These are phyloP conservation scores for Calyptomena viridis DNA, from an alignment of 2,113 vertebrate species.

Conservation along the genomic window DNA sequence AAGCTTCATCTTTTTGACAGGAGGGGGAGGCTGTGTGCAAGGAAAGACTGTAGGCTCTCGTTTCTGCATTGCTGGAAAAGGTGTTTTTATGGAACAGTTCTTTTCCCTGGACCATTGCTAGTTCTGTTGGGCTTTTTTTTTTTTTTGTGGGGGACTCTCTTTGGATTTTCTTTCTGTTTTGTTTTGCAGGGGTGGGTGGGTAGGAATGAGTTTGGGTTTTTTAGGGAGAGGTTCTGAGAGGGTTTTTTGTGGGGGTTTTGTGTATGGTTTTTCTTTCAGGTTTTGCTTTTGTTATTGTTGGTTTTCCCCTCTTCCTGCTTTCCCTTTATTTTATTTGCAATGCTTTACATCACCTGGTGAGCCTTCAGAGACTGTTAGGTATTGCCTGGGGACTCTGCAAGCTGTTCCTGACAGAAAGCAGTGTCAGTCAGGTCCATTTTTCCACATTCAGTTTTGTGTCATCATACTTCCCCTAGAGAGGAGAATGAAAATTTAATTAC, in stretches of 20 bases:
- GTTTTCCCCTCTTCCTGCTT: background rate
- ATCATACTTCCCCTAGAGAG: background rate
- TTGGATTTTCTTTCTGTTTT: background rate
- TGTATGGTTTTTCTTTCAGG: background rate
- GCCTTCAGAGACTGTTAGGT: background rate
- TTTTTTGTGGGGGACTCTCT: rapidly evolving
- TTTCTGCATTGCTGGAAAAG: background rate
- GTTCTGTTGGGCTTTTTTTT: background rate
- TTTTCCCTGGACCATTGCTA: background rate
- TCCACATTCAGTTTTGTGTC: background rate
- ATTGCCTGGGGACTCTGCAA: background rate
- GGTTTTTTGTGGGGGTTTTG: background rate
- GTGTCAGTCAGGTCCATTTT: background rate
- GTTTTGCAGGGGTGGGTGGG: background rate
- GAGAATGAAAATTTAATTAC: constrained; percentile 26
- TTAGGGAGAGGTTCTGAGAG: background rate
- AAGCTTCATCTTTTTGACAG: constrained; percentile 9
- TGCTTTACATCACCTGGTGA: background rate
- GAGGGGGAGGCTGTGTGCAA: constrained; percentile 16
- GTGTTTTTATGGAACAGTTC: background rate
- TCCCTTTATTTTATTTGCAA: background rate
- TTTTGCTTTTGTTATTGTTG: background rate
- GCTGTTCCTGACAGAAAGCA: background rate
- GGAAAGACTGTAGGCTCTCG: background rate
- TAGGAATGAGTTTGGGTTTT: background rate